Percentiles rank a stretch among this genome's conserved stretches.
Conservation (phyloP, 2,113 vertebrate species). For the Thomomys bottae region DNA sequence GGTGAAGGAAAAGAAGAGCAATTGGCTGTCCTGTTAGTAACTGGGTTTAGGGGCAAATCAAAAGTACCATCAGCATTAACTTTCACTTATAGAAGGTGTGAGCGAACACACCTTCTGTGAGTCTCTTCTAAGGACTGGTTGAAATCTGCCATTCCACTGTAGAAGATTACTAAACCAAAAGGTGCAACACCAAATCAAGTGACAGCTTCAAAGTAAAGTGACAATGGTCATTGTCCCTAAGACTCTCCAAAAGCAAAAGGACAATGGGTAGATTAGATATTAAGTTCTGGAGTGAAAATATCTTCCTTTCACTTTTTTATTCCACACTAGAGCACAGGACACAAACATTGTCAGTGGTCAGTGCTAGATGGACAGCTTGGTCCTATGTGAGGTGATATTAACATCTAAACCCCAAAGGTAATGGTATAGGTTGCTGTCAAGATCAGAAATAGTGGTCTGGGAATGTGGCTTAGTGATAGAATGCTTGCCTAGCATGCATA, state of each 20-base stretch:
- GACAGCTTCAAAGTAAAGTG: neutral
- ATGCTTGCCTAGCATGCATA: too few relatives aligned
- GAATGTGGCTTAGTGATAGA: too few relatives aligned
- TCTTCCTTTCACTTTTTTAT: neutral
- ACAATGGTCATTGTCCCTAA: neutral
- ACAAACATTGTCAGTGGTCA: neutral
- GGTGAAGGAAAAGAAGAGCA: constrained; percentile 14
- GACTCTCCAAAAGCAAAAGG: constrained; percentile 32
- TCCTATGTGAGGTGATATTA: neutral
- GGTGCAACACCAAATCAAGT: neutral
- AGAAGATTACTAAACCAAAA: neutral
- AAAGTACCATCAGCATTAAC: neutral
- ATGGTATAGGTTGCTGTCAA: neutral
- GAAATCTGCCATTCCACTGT: neutral
- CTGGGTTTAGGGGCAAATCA: neutral
- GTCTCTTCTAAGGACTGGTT: neutral
- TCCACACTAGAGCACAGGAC: neutral
- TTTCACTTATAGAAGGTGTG: constrained; percentile 28
- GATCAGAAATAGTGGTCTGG: neutral
- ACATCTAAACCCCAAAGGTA: neutral
- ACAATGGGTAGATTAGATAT: neutral
- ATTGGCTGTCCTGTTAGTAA: constrained; percentile 7
- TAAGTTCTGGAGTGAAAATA: neutral
- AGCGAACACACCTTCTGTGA: neutral
- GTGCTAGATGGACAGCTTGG: neutral